A percentile compares a stretch with the other conserved stretches of the same genome.
Evolutionary conservation across 2,113 vertebrate genomes (phyloP).

Genomic region (Laticauda colubrina): DNA sequence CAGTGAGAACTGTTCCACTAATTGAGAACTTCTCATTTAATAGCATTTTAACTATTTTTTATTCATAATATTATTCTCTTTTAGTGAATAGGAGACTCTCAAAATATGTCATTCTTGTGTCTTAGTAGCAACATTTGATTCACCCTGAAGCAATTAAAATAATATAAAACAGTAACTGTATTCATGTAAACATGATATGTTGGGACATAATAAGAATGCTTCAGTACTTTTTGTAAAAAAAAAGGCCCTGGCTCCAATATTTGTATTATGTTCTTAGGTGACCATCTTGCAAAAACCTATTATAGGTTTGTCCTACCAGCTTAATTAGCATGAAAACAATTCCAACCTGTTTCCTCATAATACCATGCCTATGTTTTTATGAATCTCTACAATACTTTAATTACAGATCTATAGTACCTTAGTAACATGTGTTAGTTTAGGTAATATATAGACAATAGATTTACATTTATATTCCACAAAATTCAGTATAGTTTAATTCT

Average conservation of each 20-base stretch:
- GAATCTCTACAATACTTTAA: not conserved
- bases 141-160: not conserved
- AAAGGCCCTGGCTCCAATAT: not conserved
- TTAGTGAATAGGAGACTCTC: not conserved
- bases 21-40: not conserved
- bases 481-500: not conserved
- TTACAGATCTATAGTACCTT: not conserved
- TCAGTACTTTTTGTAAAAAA: not conserved
- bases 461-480: not conserved
- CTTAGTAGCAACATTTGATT: not conserved
- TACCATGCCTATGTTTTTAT: not conserved
- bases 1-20: not conserved
- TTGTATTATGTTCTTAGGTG: not conserved
- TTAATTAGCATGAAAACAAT: not conserved
- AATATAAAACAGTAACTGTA: not conserved
- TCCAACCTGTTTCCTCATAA: not conserved
- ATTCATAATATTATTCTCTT: not conserved
- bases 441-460: not conserved
- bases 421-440: not conserved
- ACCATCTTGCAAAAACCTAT: not conserved
- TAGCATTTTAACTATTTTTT: not conserved
- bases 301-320: not conserved
- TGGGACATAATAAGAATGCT: not conserved
- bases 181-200: not conserved
- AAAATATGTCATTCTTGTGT: conserved; percentile 1